These are phyloP conservation scores for Nasonovia ribisnigri DNA, from an alignment of 2,888 invertebrate species.

Conservation along the genomic window DNA sequence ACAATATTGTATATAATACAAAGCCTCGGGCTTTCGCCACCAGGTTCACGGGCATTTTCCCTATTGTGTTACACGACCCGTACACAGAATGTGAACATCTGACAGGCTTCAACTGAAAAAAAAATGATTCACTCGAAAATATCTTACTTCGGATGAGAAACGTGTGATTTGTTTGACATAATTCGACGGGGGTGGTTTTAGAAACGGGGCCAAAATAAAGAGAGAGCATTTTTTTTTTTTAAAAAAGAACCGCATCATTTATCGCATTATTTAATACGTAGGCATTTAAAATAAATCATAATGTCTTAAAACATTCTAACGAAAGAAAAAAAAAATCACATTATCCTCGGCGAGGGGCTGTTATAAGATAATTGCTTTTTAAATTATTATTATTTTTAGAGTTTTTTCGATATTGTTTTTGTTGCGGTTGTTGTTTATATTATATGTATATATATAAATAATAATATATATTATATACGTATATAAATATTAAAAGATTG, in stretches of 20 bases:
- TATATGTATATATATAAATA: not conserved
- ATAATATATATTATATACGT: not conserved
- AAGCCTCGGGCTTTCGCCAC: conserved; percentile 43
- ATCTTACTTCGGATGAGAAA: not conserved
- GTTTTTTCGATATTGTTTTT: not conserved
- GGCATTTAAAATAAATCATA: conserved; percentile 44
- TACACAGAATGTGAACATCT: not conserved
- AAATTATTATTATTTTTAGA: not conserved
- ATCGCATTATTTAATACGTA: not conserved
- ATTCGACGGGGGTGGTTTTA: conserved; percentile 50
- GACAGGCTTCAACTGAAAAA: conserved; percentile 40
- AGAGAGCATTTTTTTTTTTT: too few relatives aligned
- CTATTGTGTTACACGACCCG: not conserved
- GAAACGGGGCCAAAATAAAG: conserved; percentile 3
- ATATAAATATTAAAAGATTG: not conserved
- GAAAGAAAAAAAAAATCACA: too few relatives aligned
- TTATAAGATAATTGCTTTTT: conserved; percentile 42
- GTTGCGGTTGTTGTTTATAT: not conserved
- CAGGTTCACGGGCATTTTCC: not conserved
- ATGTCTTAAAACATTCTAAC: not conserved
- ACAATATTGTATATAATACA: conserved; percentile 19
- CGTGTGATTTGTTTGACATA: conserved; percentile 54
- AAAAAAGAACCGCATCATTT: not conserved
- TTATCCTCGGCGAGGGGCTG: not conserved
- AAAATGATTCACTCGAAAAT: conserved; percentile 38